Conservation (phyloP, 2,797 vertebrate species). For the Pseudopleuronectes americanus region DNA sequence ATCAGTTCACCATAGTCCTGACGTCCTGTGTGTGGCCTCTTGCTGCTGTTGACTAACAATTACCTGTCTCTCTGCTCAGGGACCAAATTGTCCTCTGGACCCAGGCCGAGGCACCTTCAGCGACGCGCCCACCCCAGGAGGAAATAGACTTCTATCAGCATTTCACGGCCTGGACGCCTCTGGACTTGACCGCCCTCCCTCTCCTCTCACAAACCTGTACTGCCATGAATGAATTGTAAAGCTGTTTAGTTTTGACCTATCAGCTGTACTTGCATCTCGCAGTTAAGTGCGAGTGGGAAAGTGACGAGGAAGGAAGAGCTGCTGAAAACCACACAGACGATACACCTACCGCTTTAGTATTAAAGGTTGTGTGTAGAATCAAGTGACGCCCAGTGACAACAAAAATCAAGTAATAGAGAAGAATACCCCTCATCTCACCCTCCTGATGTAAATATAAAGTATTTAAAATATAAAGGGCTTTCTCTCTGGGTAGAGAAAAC, state of each 20-base stretch:
- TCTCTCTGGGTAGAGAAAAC: no score
- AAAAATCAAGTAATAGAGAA: no score
- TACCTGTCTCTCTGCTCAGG: slow-evolving; percentile 59
- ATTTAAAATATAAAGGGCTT: no score
- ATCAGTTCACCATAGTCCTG: neutral
- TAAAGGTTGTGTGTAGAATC: no score
- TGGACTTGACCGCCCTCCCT: neutral
- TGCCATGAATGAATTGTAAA: neutral
- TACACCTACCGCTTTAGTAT: no score
- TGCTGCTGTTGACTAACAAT: slow-evolving; percentile 7
- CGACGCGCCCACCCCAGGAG: slow-evolving; percentile 73
- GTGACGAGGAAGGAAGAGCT: neutral
- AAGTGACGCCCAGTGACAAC: no score
- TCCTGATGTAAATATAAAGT: no score
- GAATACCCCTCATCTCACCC: no score
- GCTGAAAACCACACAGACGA: no score
- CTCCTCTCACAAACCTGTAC: slow-evolving; percentile 4
- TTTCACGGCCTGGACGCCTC: slow-evolving; percentile 21
- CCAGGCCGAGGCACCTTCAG: slow-evolving; percentile 71
- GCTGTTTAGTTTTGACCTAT: slow-evolving; percentile 1
- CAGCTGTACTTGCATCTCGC: neutral
- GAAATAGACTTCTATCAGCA: slow-evolving; percentile 60
- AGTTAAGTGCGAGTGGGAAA: neutral
- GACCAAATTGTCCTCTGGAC: slow-evolving; percentile 62
- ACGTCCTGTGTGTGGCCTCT: neutral